phyloP scores from a whole-genome alignment of 2,113 vertebrate species.

The Condylura cristata region DNA sequence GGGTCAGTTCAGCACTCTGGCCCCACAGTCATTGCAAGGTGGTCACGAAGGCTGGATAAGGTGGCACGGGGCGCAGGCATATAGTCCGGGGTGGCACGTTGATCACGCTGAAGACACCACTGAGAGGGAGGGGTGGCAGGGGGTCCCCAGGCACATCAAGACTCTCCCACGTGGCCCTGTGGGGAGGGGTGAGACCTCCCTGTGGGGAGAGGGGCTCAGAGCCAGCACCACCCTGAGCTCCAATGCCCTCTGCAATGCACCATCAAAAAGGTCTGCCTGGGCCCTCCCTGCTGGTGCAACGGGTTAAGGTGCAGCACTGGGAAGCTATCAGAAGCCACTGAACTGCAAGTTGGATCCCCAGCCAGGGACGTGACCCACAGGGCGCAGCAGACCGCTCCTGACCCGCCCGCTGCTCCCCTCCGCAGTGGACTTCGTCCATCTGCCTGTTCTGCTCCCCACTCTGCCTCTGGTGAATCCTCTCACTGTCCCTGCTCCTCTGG shows the following conservation, averaged over 20 bases:
- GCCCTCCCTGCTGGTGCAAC: too few relatives aligned
- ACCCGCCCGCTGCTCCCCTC: too few relatives aligned
- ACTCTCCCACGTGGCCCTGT: rapidly evolving
- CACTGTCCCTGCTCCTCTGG: too few relatives aligned
- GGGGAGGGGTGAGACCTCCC: neutral
- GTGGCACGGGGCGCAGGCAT: rapidly evolving
- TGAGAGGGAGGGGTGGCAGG: rapidly evolving
- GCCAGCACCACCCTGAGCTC: neutral
- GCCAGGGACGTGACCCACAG: too few relatives aligned
- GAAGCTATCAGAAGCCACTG: too few relatives aligned
- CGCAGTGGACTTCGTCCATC: too few relatives aligned
- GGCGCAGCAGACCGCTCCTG: too few relatives aligned
- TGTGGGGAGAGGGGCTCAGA: rapidly evolving
- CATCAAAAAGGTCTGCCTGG: too few relatives aligned
- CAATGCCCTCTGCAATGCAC: rapidly evolving
- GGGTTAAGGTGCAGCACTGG: too few relatives aligned
- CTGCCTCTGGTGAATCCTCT: too few relatives aligned
- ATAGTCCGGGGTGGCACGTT: rapidly evolving
- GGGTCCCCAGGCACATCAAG: rapidly evolving
- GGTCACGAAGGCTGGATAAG: neutral
- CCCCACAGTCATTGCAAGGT: neutral
- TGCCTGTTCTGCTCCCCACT: too few relatives aligned
- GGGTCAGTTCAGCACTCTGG: neutral
- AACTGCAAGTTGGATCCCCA: too few relatives aligned
- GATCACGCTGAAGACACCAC: rapidly evolving